phyloP scores from a whole-genome alignment of 2,888 invertebrate genomes.

The Clepsis dumicolana region DNA sequence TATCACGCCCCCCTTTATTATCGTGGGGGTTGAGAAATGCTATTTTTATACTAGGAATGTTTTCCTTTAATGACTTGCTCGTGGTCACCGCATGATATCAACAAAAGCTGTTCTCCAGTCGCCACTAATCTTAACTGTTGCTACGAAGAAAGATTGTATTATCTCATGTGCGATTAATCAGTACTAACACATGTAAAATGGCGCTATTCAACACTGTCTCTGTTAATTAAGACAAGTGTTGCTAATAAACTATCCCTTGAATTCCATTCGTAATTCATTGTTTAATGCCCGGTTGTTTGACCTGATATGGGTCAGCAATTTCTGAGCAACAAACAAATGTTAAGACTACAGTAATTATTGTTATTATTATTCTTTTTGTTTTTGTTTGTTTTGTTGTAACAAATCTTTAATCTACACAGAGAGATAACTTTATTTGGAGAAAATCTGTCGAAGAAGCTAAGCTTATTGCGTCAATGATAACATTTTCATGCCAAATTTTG shows the following conservation, averaged over 20 bases:
- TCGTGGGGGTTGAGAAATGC: no score
- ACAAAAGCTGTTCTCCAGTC: not conserved
- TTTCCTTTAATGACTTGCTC: not conserved
- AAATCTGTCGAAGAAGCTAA: not conserved
- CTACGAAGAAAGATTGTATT: conserved; percentile 32
- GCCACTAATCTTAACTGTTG: not conserved
- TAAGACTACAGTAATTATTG: no score
- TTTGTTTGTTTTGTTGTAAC: no score
- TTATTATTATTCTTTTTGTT: no score
- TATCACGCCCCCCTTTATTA: no score
- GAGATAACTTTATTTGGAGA: not conserved
- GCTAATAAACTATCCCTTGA: conserved; percentile 39
- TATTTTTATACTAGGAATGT: no score
- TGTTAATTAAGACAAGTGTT: conserved; percentile 49
- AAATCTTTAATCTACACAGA: no score
- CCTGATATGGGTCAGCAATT: not conserved
- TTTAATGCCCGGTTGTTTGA: not conserved
- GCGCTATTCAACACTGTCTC: conserved; percentile 46
- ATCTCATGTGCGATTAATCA: conserved; percentile 40
- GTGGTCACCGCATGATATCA: not conserved
- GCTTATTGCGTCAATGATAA: no score
- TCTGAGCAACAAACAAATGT: not conserved
- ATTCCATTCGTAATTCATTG: conserved; percentile 33
- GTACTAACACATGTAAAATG: conserved; percentile 41
- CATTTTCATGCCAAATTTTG: no score